A percentile compares a stretch with the other conserved stretches of the same genome.
Conservation (phyloP, 2,113 vertebrate species). For the Callocephalon fimbriatum region DNA sequence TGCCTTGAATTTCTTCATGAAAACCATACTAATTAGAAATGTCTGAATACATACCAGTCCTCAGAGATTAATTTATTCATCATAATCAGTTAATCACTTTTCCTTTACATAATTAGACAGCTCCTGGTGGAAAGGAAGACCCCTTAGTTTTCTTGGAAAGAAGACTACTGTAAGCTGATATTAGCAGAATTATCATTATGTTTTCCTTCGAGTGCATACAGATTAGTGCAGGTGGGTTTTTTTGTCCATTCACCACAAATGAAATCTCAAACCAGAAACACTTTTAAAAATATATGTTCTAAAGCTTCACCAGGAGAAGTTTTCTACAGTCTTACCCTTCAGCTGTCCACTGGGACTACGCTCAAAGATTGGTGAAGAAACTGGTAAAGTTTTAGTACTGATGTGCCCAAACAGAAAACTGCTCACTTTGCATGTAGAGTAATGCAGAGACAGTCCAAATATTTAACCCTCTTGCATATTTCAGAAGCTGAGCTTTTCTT, state of each 20-base stretch:
- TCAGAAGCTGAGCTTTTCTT: constrained; percentile 14
- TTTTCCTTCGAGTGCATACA: constrained; percentile 5
- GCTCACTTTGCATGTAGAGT: background rate
- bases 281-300: background rate
- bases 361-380: constrained; percentile 11
- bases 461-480: constrained; percentile 56
- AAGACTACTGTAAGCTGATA: constrained; percentile 38
- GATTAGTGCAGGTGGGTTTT: background rate
- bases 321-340: constrained; percentile 9
- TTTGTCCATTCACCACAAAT: background rate
- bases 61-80: constrained; percentile 84
- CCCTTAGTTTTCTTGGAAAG: constrained; percentile 64
- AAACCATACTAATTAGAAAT: constrained; percentile 81
- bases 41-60: constrained; percentile 80
- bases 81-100: constrained; percentile 83
- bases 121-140: constrained; percentile 68
- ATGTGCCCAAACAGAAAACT: background rate
- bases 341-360: background rate
- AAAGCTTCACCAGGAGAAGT: background rate
- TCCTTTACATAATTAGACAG: constrained; percentile 80
- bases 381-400: background rate
- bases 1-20: constrained; percentile 75
- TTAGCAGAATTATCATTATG: background rate
- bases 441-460: constrained; percentile 26
- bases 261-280: background rate